A percentile compares a stretch with the other conserved stretches of the same genome.
These are phyloP conservation scores for Sparidentex hasta DNA, from an alignment of 2,797 vertebrate species.

Conservation along the genomic window DNA sequence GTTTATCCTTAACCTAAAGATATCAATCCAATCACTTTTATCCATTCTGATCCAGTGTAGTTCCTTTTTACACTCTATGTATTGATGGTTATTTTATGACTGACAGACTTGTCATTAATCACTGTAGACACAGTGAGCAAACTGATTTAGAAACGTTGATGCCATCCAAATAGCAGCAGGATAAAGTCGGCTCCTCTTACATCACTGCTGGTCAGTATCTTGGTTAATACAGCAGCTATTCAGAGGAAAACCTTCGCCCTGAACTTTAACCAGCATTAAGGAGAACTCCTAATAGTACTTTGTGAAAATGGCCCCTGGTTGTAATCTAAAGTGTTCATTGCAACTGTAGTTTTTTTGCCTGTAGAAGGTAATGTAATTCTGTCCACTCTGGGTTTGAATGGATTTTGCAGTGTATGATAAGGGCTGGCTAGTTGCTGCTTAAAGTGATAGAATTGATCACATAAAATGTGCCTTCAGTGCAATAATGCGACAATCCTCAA, in stretches of 20 bases:
- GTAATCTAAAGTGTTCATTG: neutral
- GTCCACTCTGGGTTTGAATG: neutral
- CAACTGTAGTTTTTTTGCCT: neutral
- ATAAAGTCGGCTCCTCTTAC: neutral
- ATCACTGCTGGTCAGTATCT: neutral
- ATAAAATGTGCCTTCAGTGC: neutral
- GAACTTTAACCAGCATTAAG: neutral
- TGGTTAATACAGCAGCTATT: neutral
- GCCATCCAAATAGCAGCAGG: too few species aligned
- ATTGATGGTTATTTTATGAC: neutral
- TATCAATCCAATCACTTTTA: neutral
- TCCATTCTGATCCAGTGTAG: neutral
- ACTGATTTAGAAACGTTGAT: neutral
- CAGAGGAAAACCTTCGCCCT: neutral
- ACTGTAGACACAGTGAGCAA: neutral
- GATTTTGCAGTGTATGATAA: neutral
- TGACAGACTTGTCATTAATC: neutral
- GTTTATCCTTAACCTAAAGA: neutral
- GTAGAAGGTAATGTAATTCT: neutral
- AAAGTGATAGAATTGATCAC: neutral
- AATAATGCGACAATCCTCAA: neutral
- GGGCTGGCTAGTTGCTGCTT: neutral
- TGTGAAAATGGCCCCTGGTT: neutral
- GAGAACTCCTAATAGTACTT: neutral
- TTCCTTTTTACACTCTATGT: neutral